phyloP scores from a whole-genome alignment of 1,140 invertebrate genomes.

The Agrypnia vestita region DNA sequence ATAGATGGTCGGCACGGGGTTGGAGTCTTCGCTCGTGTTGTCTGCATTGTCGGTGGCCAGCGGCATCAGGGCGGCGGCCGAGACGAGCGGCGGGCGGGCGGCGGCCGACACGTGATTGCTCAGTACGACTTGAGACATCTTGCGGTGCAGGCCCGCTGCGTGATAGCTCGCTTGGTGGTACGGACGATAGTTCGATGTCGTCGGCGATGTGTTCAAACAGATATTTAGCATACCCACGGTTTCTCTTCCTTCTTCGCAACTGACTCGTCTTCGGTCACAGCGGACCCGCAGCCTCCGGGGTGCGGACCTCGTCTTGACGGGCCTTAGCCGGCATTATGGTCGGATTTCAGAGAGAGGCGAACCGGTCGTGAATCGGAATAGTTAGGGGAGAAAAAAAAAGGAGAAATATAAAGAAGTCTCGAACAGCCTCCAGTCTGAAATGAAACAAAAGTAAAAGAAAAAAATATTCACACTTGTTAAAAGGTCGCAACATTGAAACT shows the following conservation, averaged over 20 bases:
- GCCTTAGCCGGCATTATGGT: constrained; percentile 5
- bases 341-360: not conserved
- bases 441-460: constrained; percentile 37
- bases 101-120: constrained; percentile 63
- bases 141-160: constrained; percentile 48
- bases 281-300: not conserved
- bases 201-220: constrained; percentile 57
- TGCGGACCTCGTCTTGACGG: not conserved
- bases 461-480: constrained; percentile 31
- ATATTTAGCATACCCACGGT: constrained; percentile 57
- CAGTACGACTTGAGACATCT: constrained; percentile 70
- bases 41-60: constrained; percentile 79
- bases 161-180: constrained; percentile 39
- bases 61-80: constrained; percentile 63
- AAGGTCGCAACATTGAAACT: not conserved
- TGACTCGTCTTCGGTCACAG: constrained; percentile 10
- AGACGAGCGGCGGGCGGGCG: constrained; percentile 34
- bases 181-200: constrained; percentile 50
- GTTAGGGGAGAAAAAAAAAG: constrained; percentile 22
- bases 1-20: constrained; percentile 86
- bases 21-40: constrained; percentile 85
- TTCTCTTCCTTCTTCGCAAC: constrained; percentile 12
- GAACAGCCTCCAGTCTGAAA: constrained; percentile 48
- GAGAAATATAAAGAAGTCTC: constrained; percentile 23
- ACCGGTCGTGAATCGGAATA: not conserved